Evolutionary conservation across 2,797 vertebrate genomes (phyloP), one percentile per base, ranked within the genome.

Genomic region (Centroberyx gerrardi): DNA sequence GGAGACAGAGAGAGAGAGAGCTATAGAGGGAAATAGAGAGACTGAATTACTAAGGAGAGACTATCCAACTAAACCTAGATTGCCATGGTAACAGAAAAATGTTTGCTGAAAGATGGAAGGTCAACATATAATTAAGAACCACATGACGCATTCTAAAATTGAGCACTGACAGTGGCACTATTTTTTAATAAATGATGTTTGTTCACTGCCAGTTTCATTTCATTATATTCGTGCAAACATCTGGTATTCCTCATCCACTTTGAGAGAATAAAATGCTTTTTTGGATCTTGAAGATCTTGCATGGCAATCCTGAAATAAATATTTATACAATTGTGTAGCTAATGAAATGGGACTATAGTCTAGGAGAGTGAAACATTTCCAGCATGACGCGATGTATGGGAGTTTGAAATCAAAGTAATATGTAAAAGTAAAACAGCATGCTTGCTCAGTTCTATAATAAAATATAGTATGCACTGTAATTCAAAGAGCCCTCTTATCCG

Each of bases 401-500:
- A 29, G 36, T 64, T 5, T 61, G 1, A 83, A 65, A 75, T 9
- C 27, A 59, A 72, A 77, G 55, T 72, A n/a, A n/a, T 49, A 56
- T 56, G 42, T 74, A 63, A 53, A 59, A 76, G 33, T 72, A 61
- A 5, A 61, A 68, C 53, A 10, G 63, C 27, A 31, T 15, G 8
- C 5, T 10, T 40, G 38, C 53, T 55, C 68, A 17, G 56, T 51
- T 58, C 13, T 0, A 17, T 27, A 42, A 54, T 59, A 48, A 78
- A 71, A 74, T 55, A 4, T 22, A 48, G 13, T 38, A 60, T 84
- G 75, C 65, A 61, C 27, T 29, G 7, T 38, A 42, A 81, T 59
- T 87, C 72, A 83, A 80, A 86, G 55, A 66, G 22, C 27, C 58
- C 36, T 62, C 42, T 10, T 49, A 28, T 51, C 44, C 9, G 42